phyloP scores from a whole-genome alignment of 2,888 invertebrate species.

The Trileptium ribeirensis region DNA sequence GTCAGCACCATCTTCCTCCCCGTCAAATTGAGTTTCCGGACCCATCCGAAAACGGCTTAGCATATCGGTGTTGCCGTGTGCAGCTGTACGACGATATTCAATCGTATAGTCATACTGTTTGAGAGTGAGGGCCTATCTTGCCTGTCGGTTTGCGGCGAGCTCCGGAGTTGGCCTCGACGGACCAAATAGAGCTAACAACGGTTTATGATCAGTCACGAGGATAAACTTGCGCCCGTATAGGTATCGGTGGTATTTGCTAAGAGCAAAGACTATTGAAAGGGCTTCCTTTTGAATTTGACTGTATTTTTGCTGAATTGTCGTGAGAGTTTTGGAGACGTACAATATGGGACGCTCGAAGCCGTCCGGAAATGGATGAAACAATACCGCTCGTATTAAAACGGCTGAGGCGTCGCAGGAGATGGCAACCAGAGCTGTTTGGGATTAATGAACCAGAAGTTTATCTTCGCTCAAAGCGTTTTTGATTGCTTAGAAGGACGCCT shows the following conservation, averaged over 20 bases:
- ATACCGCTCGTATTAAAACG: conserved; percentile 14
- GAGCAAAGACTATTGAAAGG: conserved; percentile 35
- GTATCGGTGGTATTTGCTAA: conserved; percentile 39
- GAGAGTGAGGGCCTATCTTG: conserved; percentile 28
- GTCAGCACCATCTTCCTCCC: conserved; percentile 24
- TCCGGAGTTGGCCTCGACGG: conserved; percentile 12
- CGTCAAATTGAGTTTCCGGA: conserved; percentile 19
- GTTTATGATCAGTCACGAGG: conserved; percentile 35
- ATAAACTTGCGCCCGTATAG: conserved; percentile 33
- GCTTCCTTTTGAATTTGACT: conserved; percentile 39
- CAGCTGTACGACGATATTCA: conserved; percentile 10
- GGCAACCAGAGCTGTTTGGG: background rate
- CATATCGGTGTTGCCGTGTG: conserved; percentile 31
- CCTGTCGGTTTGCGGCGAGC: conserved; percentile 27
- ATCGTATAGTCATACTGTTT: conserved; percentile 1
- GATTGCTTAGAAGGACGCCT: background rate
- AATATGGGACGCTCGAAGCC: conserved; percentile 31
- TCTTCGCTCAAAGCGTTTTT: background rate
- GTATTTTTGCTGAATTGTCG: conserved; percentile 35
- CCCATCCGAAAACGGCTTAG: conserved; percentile 29
- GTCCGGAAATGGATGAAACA: conserved; percentile 32
- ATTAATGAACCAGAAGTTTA: background rate
- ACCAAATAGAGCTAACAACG: conserved; percentile 32
- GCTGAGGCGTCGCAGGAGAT: conserved; percentile 17
- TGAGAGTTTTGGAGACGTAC: conserved; percentile 37